Base-by-base conservation (phyloP, 2,797 vertebrate species). In the Pipistrellus pipistrellus region DNA sequence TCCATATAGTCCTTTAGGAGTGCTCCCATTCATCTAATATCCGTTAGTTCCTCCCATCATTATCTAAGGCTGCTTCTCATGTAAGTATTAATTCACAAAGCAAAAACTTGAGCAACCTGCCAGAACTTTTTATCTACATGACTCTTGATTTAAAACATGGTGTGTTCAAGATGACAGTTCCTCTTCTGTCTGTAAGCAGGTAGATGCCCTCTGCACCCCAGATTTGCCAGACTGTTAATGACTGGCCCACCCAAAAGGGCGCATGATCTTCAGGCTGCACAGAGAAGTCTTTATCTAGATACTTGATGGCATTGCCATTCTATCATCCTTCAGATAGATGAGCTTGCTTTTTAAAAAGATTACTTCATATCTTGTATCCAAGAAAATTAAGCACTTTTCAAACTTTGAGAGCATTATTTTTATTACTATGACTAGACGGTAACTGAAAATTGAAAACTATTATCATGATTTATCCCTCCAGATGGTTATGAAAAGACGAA, bases 331-430 rank as follows among this genome's bases (percentile, higher is more conserved):
- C 12, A 41, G 14, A 53, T 51, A 21, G 15, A 32, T 4, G 1
- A 71, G 30, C 18, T 59, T 69, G 10, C 2, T 66, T 82, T 62
- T 62, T 12, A 11, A 59, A 76, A 71, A 91, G 25, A 64, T 62
- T 51, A 44, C 5, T 76, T 80, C 2, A 51, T 71, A 85, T 85
- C 62, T 78, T 23, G 20, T 38, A 77, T 88, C 44, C 20, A 25
- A 91, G 32, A 82, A 83, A 87, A 84, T 21, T 80, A 88, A 18
- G 15, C 10, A 35, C 32, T 87, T 95, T 89, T 82, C 62, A 64
- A 93, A 69, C 41, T 85, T 35, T 20, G 8, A 71, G 59, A 91
- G 53, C 13, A n/a, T 76, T 84, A 62, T 95, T 75, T 82, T 85
- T 21, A 73, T 38, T 72, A 76, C 51, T 38, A 76, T 71, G 23